Evolutionary conservation across 2,797 vertebrate genomes (phyloP), one percentile per base, ranked within the genome.

Genomic region (Sarcophilus harrisii): DNA sequence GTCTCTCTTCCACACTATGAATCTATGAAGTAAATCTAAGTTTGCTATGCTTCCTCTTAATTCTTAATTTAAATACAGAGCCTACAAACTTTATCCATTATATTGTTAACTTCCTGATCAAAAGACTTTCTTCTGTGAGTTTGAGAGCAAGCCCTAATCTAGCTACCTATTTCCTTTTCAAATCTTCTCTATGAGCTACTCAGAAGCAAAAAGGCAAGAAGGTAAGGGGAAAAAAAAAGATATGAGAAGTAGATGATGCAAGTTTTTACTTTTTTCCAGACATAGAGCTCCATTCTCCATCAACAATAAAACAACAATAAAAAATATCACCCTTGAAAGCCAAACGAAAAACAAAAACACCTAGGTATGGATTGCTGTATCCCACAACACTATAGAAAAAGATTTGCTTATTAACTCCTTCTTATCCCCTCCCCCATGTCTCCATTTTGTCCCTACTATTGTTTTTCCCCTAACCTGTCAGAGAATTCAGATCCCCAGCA

Each of bases 401-500:
- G 90, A 97, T 93, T 87, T 95, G 96, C 92, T 95, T 95, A 90
- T 96, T 96, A 94, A 96, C 93, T 97, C 97, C 94, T 96, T 96
- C 58, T 60, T 91, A 58, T 90, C n/a, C 2, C 0, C 94, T 93
- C 94, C 92, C 96, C 93, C 91, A 0, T 60, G 95, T 93, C 95
- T 95, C 95, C 97, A 94, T 97, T 96, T 96, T 96, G 97, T 95
- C 96, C 96, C 0, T 96, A 96, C 97, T 97, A 96, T 97, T 96
- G 96, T 73, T 57, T 95, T 96, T 24, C 95, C 96, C 97, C 91
- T 93, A 96, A 96, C 97, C 97, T 97, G 81, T 93, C 96, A 0
- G 94, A 94, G 92, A 94, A 96, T 49, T 49, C 0, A 38, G 73
- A 87, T 21, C 73, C 73, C 73, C 59, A 89, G 92, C 92, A 95